These are phyloP conservation scores for Trachurus trachurus DNA, from an alignment of 2,797 vertebrate species.

Conservation along the genomic window DNA sequence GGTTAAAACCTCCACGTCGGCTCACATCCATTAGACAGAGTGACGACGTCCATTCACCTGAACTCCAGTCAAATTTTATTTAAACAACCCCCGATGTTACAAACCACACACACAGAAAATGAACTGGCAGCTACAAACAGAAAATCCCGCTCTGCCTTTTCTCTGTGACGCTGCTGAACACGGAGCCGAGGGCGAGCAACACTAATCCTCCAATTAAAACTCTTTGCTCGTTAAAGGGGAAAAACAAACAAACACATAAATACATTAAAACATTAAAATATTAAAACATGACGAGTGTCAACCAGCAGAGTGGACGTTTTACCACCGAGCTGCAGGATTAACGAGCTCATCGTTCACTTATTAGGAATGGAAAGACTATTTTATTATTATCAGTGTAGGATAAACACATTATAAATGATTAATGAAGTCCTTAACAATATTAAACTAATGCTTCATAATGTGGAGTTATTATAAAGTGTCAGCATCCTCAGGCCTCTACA, in stretches of 20 bases:
- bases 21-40: slow-evolving; percentile 29
- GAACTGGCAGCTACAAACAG: slow-evolving; percentile 34
- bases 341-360: no score
- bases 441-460: no score
- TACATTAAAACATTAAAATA: background rate
- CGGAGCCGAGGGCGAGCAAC: slow-evolving; percentile 34
- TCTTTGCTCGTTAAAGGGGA: background rate
- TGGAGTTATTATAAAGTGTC: no score
- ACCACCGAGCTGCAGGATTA: no score
- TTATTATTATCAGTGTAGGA: no score
- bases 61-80: background rate
- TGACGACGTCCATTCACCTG: background rate
- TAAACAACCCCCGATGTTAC: background rate
- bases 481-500: no score
- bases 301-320: no score
- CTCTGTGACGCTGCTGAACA: slow-evolving; percentile 3
- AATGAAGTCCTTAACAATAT: no score
- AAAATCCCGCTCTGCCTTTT: slow-evolving; percentile 24
- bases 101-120: slow-evolving; percentile 19
- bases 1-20: slow-evolving; percentile 12
- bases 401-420: no score
- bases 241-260: background rate
- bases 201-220: slow-evolving; percentile 56
- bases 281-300: no score
- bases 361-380: no score